Conservation (phyloP, 2,113 vertebrate species). For the Phasianus colchicus region DNA sequence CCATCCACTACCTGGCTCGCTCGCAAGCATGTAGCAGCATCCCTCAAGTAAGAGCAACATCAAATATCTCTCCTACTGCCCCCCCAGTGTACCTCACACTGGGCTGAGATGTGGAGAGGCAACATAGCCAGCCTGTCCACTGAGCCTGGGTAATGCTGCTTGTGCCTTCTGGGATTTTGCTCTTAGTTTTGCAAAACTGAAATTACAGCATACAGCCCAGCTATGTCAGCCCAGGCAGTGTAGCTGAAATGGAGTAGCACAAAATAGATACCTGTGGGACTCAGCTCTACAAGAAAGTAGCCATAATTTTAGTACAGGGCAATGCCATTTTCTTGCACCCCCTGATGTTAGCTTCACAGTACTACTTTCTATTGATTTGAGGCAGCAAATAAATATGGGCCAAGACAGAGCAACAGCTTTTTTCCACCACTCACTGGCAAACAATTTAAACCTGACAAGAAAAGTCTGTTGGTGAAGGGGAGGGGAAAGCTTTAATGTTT, state of each 20-base stretch:
- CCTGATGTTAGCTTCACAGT: neutral
- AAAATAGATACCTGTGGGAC: rapidly evolving
- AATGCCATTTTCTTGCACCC: neutral
- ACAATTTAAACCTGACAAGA: slow-evolving; percentile 41
- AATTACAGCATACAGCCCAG: neutral
- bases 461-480: slow-evolving; percentile 49
- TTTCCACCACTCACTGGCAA: slow-evolving; percentile 26
- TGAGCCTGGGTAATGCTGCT: neutral
- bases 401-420: neutral
- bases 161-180: neutral
- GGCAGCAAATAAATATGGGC: slow-evolving; percentile 12
- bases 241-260: rapidly evolving
- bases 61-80: neutral
- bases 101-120: neutral
- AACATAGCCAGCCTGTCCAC: neutral
- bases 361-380: slow-evolving; percentile 19
- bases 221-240: neutral
- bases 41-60: neutral
- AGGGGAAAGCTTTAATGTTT: slow-evolving; percentile 39
- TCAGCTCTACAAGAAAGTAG: neutral
- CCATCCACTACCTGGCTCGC: slow-evolving; percentile 46
- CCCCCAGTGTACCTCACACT: rapidly evolving
- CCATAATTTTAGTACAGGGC: neutral
- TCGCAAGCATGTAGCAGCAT: neutral
- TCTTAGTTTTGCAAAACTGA: neutral